phyloP scores from a whole-genome alignment of 1,140 invertebrate species.

The Meloidogyne floridensis region DNA sequence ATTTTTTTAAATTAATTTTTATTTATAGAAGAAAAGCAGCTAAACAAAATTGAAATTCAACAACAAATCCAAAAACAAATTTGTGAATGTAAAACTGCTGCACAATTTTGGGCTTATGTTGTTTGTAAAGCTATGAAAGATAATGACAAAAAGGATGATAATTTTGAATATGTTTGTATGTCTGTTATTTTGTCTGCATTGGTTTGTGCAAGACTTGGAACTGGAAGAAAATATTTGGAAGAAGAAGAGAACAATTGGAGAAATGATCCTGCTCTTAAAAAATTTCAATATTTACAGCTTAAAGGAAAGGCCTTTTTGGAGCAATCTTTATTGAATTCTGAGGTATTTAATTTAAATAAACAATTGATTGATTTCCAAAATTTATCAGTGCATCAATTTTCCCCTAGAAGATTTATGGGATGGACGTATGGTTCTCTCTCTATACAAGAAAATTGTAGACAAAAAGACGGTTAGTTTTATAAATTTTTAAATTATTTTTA shows the following conservation, averaged over 20 bases:
- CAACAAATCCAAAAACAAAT: constrained; percentile 2
- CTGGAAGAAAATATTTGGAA: constrained; percentile 45
- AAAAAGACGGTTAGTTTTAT: constrained; percentile 7
- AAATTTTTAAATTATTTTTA: not conserved
- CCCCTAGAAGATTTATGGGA: constrained; percentile 52
- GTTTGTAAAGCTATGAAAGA: constrained; percentile 36
- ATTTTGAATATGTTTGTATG: constrained; percentile 54
- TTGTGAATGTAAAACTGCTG: constrained; percentile 33
- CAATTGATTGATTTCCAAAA: not conserved
- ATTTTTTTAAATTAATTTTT: constrained; percentile 6
- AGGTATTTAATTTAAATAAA: constrained; percentile 29
- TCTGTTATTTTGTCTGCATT: constrained; percentile 59
- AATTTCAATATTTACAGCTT: constrained; percentile 13
- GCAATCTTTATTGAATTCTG: not conserved
- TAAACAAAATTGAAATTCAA: not conserved
- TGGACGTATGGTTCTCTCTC: constrained; percentile 44
- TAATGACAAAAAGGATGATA: constrained; percentile 35
- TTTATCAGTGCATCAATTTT: constrained; percentile 56
- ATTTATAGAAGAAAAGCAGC: not conserved
- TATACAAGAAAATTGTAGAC: constrained; percentile 46
- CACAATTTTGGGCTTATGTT: constrained; percentile 51
- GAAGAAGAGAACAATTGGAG: constrained; percentile 33
- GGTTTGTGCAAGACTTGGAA: constrained; percentile 43
- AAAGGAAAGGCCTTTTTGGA: constrained; percentile 4
- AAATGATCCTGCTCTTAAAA: constrained; percentile 35